Evolutionary conservation across 2,113 vertebrate genomes (phyloP).

Genomic region (Gallinago jamesoni): DNA sequence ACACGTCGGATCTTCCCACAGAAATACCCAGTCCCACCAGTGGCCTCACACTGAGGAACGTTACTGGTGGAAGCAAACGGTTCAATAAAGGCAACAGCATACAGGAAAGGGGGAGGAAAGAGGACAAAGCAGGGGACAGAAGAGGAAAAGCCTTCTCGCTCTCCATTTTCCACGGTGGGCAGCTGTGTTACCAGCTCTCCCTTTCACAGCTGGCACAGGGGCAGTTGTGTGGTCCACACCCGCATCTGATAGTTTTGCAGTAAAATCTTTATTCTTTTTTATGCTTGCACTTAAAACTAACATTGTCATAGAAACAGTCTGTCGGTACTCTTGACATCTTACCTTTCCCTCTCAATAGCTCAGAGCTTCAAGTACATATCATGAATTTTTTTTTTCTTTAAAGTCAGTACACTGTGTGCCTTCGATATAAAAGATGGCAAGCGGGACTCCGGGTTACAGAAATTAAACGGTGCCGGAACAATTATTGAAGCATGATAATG

Average conservation of each 20-base stretch:
- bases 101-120: not conserved
- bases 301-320: not conserved
- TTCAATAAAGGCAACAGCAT: not conserved
- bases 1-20: not conserved
- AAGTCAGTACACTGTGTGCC: not conserved
- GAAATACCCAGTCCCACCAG: not conserved
- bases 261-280: not conserved
- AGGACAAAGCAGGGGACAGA: not conserved
- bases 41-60: not conserved
- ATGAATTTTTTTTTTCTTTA: not conserved
- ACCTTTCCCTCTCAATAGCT: not conserved
- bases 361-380: not conserved
- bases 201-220: not conserved
- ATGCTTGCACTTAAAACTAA: not conserved
- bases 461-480: not conserved
- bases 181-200: not conserved
- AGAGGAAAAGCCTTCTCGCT: not conserved
- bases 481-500: not conserved
- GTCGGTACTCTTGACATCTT: not conserved
- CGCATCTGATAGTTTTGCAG: too few species aligned
- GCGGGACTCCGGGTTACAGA: not conserved
- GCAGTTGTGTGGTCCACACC: fast-evolving
- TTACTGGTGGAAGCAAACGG: not conserved
- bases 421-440: not conserved
- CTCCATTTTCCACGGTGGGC: too few species aligned